These are phyloP conservation scores for Leucophenga varia DNA, from an alignment of 1,140 invertebrate genomes.

Conservation along the genomic window DNA sequence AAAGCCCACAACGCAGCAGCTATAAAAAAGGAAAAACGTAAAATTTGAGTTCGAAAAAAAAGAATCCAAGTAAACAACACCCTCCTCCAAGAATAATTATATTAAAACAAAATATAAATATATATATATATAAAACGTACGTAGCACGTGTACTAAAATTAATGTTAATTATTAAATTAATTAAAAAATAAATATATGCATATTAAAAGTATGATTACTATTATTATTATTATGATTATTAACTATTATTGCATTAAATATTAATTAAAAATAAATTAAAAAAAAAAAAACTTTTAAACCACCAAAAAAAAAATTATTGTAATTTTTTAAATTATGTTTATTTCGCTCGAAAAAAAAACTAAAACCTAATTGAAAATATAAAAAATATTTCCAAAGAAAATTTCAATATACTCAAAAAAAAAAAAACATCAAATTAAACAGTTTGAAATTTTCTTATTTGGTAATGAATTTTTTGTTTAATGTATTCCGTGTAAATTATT, in stretches of 20 bases:
- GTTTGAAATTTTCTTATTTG: conserved; percentile 18
- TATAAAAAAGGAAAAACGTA: no score
- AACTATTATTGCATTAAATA: conserved; percentile 3
- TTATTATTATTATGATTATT: conserved; percentile 30
- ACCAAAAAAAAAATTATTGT: no score
- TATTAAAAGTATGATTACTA: conserved; percentile 40
- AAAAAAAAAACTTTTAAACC: conserved; percentile 1
- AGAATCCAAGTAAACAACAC: no score
- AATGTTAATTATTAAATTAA: no score
- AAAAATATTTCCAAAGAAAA: no score
- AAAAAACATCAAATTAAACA: conserved; percentile 21
- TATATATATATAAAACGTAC: conserved; percentile 13
- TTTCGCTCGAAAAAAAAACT: no score
- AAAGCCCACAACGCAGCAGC: no score
- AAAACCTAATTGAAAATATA: no score
- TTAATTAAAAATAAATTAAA: conserved; percentile 1
- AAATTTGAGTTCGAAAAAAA: no score
- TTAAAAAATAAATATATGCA: conserved; percentile 7
- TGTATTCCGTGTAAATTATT: conserved; percentile 50
- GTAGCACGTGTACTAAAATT: no score
- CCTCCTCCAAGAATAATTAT: no score
- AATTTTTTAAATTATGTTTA: no score
- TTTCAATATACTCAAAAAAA: conserved; percentile 12
- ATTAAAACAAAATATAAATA: conserved; percentile 13
- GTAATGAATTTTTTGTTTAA: conserved; percentile 13